Evolutionary conservation across 1,140 invertebrate species (phyloP), one percentile per base, ranked within the genome.

Genomic region (Cydia fagiglandana): DNA sequence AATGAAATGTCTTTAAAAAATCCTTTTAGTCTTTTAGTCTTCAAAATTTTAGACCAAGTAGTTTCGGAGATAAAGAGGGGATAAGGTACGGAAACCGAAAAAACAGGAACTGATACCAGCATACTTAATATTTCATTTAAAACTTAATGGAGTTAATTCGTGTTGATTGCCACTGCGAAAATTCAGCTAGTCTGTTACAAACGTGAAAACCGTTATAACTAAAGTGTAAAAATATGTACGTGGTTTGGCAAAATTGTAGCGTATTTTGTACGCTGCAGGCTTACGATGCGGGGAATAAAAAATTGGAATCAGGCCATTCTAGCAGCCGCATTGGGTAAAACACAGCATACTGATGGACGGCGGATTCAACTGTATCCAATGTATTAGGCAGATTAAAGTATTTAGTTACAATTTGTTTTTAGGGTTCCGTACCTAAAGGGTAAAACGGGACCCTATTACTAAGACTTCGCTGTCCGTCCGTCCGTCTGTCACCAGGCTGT

Each of bases 211-310:
- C 20, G 20, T 9, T 24, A 24, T 24, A 24, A 47, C 7, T 24
- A 24, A 61, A 61, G 56, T 61, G 56, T 24, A 61, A 24, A 61
- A 61, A 61, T 61, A 61, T 61, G 56, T 61, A 61, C 56, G 56
- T 61, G 56, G 56, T 61, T 61, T 61, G 56, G 56, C 20, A 61
- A 61, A 61, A 61, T 24, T 61, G 56, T 61, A 10, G 20, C 17
- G 56, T 4, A 61, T 61, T 56, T 61, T 61, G 56, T 12, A 61
- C 56, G 20, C 56, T 61, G 56, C 56, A 24, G 17, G 50, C 10
- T 61, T 24, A n/a, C 20, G 7, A 24, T 20, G 56, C 20, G 56
- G 56, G 56, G 53, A 61, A 24, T 24, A 61, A 61, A 61, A 61
- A 61, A 61, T 61, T 61, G 56, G 56, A 61, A 61, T 20, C 56